Percentiles rank a stretch among this genome's conserved stretches.
These are phyloP conservation scores for Rhinoptilus africanus DNA, from an alignment of 2,113 vertebrate species.

Conservation along the genomic window DNA sequence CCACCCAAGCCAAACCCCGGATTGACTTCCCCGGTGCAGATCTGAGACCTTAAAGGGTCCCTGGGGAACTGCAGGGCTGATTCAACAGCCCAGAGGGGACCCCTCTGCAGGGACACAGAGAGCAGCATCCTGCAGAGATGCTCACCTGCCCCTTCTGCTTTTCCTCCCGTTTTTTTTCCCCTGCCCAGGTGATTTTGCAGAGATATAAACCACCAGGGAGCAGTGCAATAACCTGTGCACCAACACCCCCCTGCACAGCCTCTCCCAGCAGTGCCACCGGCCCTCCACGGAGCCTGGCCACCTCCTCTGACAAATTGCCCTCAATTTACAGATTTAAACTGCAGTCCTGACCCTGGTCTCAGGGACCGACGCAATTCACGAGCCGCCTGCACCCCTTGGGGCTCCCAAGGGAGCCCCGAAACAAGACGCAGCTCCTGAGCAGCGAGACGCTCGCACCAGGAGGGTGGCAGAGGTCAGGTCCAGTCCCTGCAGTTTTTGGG, in stretches of 20 bases:
- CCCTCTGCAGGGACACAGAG: accelerated
- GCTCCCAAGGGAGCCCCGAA: neutral
- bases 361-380: accelerated
- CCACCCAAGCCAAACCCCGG: neutral
- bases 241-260: accelerated
- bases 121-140: neutral
- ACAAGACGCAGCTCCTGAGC: neutral
- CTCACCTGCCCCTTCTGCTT: neutral
- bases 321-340: accelerated
- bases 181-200: neutral
- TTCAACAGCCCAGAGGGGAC: accelerated
- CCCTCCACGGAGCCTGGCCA: neutral
- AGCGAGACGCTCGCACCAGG: accelerated
- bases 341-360: neutral
- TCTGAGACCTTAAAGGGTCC: neutral
- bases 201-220: neutral
- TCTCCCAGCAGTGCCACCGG: neutral
- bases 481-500: accelerated
- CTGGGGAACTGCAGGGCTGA: neutral
- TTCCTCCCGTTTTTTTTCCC: neutral
- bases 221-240: neutral
- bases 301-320: neutral
- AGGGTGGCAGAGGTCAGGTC: neutral
- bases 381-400: neutral
- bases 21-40: neutral